A percentile compares a stretch with the other conserved stretches of the same genome.
These are phyloP conservation scores for Halictus ligatus DNA, from an alignment of 2,888 invertebrate species.

Conservation along the genomic window DNA sequence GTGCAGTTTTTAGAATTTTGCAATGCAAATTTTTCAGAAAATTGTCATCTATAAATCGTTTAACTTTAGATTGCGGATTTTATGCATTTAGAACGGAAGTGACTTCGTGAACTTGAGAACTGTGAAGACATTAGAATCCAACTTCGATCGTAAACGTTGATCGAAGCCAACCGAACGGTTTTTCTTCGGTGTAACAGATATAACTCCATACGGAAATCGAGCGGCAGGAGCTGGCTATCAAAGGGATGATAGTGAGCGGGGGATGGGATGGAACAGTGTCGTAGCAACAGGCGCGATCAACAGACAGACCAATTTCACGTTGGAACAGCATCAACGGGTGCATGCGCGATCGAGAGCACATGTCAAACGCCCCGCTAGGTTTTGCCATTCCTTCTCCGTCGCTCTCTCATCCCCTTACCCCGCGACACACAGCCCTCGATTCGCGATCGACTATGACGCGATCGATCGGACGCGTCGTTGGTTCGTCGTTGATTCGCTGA, in stretches of 20 bases:
- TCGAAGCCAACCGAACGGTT: constrained; percentile 42
- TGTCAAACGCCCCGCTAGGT: constrained; percentile 6
- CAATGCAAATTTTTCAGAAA: no score
- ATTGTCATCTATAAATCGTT: no score
- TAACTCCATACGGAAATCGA: constrained; percentile 15
- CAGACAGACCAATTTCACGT: constrained; percentile 50
- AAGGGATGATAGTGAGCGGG: not conserved
- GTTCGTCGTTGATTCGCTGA: not conserved
- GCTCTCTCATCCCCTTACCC: not conserved
- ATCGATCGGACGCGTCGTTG: not conserved
- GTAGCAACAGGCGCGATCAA: constrained; percentile 58
- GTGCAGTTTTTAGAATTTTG: no score
- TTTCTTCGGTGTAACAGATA: constrained; percentile 40
- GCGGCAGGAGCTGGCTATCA: not conserved
- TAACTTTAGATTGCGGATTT: no score
- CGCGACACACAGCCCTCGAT: not conserved
- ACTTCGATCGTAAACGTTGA: not conserved
- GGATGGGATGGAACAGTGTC: constrained; percentile 25
- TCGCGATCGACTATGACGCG: not conserved
- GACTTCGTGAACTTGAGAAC: no score
- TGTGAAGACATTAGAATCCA: no score
- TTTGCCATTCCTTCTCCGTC: not conserved
- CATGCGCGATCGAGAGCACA: constrained; percentile 43
- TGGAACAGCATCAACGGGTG: constrained; percentile 28
- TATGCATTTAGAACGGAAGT: no score